Base-by-base conservation (phyloP, 2,888 invertebrate genomes). In the Noctuana brunneofusca region DNA sequence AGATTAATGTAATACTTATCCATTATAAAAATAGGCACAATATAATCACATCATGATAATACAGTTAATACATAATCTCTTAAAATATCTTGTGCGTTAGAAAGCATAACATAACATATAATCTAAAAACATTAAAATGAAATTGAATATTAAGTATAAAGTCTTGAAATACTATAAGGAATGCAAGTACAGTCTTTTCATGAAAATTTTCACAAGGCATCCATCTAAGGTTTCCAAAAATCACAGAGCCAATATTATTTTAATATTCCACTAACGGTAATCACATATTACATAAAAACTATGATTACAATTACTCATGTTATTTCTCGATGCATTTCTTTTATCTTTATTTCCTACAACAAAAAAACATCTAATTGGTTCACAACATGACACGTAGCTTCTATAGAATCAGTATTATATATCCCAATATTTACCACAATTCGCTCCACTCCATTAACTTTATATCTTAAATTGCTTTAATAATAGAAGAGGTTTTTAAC, bases 101-200 rank as follows among this genome's bases (percentile, higher is more conserved):
- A 58, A 48, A 54, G 30, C 16, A 53, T 59, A 60, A 48, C 22
- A 54, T 48, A n/a, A 18, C 35, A 48, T 48, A 48, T 53, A 43
- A 56, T 12, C 12, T 3, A 46, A 20, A 18, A 32, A 58, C 1
- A n/a, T 46, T 24, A 54, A 58, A 57, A 53, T 56, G 30, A 24
- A 56, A 60, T 24, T 48, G 2, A 48, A 30, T 56, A 43, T 20
- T 6, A 57, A 22, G n/a, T 6, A 30, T 9, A 48, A 48, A 46
- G 14, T 41, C 4, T 41, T 16, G 38, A 75, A 73, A 72, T 71
- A 75, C 71, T 49, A 12, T 8, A 74, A 71, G 84, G 84, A 85
- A 85, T 85, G 83, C 74, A 75, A 65, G 65, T 60, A 79, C 78
- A 83, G 80, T 81, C 79, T 81, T 20, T 38, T 50, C 20, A 50